Evolutionary conservation across 2,113 vertebrate genomes (phyloP), one percentile per base, ranked within the genome.

Genomic region (Cephalopholis sonnerati): DNA sequence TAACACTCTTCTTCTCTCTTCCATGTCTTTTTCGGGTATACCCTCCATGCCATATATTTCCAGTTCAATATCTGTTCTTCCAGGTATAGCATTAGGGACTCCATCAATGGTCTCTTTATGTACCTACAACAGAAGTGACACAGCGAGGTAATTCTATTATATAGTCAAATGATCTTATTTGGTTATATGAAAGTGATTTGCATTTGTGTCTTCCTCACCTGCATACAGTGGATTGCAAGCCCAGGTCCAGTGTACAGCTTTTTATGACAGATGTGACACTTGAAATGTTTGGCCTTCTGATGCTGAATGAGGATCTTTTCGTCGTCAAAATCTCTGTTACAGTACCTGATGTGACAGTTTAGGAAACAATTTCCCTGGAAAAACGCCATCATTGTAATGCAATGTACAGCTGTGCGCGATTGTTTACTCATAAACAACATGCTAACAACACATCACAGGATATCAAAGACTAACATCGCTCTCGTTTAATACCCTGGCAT

Each of bases 31-130:
- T 83, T 98, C 97, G 44, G 97, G 97, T 95, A 99, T 99, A 79
- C 97, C 97, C 84, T 99, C 97, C 97, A 99, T 99, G 76, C 97
- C 97, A 78, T 99, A 98, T 73, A 99, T 99, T 94, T 99, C 97
- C 95, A 98, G 94, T 88, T 99, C 97, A 89, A 99, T 98, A 58
- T 99, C 97, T 77, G 97, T 97, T 93, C 97, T 96, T 81, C 97
- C 97, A 2, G 97, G 97, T 92, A 99, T 98, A 50, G 97, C 97
- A 92, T 99, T 98, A 81, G 97, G 97, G 91, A 99, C 97, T 61
- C 96, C 97, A 87, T 98, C 97, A 90, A 98, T 98, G 61, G 97
- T 99, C 93, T 99, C 97, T 93, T 99, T 99, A 92, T 99, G 97
- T 8, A 99, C 97, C 97, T 99, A 9, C 0, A 6, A 24, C 9